Base-by-base conservation (phyloP, 92 coral and sea anemone genomes). In the Metridium senile region DNA sequence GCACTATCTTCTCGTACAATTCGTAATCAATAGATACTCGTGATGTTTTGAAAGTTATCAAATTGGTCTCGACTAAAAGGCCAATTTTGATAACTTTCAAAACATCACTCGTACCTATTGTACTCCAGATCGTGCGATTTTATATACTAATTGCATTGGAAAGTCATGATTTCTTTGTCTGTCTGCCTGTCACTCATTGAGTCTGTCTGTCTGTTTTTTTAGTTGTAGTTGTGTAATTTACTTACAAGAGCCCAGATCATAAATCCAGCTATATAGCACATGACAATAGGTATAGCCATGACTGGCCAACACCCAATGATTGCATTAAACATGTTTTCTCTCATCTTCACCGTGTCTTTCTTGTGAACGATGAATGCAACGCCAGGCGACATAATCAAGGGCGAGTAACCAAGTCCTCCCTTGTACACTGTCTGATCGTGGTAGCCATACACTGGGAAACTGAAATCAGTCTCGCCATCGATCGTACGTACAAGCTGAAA, bases 381-480 rank as follows among this genome's bases (percentile, higher is more conserved):
- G 0, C 97, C 97, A 21, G 97, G 86, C 0, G 93, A 88, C 71
- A 89, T 83, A 8, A 91, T 74, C 20, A 91, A 54, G 0, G 97
- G 89, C 0, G 90, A 62, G 63, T 70, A 91, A 1, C 92, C 87
- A 29, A 77, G 85, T 9, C 87, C 83, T 0, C 87, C 85, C 57
- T 88, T 89, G 34, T 85, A 91, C 35, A 57, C 26, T 2, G 85
- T 68, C 80, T 85, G 87, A 0, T 67, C 87, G 23, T 79, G 68
- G 63, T 85, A 76, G 33, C 91, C 97, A 47, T 82, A 68, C 1
- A 88, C 89, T 25, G 97, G 97, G 46, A 91, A 91, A 21, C 84
- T 85, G 46, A 91, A 84, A 68, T 91, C 97, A 9, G 97, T 85
- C 16, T 16, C 2, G 11, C 85, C 84, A 47, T 88, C 88, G 59